Base-by-base conservation (phyloP, 2,888 invertebrate genomes). In the Psylliodes chrysocephalus region DNA sequence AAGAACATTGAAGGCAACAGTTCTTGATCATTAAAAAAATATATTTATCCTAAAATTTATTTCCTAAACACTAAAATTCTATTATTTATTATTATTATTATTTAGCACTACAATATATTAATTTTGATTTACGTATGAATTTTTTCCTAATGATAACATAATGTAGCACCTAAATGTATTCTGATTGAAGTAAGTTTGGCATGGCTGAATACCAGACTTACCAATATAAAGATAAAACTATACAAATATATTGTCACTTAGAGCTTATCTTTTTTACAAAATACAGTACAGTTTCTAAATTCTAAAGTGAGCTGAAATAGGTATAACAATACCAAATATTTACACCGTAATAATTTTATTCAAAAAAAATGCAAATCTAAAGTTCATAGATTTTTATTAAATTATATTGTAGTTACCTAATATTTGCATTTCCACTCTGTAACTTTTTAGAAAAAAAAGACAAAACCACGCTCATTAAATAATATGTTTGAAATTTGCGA, bases 231-330 rank as follows among this genome's bases (percentile, higher is more conserved):
- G 22, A 63, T 40, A 33, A 12, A 40, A 28, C 64, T 60, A 44
- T 52, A 60, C 53, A 60, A 56, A 56, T 46, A 63, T 56, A 64
- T 60, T 64, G 51, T 64, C 60, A 40, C 51, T 46, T 55, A 64
- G 38, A 49, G 6, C 25, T 54, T 38, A 25, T 28, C 12, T 28
- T 64, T 51, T 64, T 55, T 60, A 64, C 60, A 64, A 55, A 60
- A 52, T 64, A 55, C 28, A 40, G 28, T 47, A 33, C 17, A 22
- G 12, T 25, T 12, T 22, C 25, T 47, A 47, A 47, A 35, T 18
- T 33, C 17, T 18, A 35, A 18, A 17, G n/a, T 51, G 7, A 35
- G 14, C 15, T 19, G 8, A 35, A 14, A 10, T 19, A 18, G n/a
- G n/a, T 33, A 14, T 17, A 12, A 15, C n/a, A 51, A 38, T 18